Conservation (phyloP, 2,797 vertebrate species). For the Chaunax sp. region DNA sequence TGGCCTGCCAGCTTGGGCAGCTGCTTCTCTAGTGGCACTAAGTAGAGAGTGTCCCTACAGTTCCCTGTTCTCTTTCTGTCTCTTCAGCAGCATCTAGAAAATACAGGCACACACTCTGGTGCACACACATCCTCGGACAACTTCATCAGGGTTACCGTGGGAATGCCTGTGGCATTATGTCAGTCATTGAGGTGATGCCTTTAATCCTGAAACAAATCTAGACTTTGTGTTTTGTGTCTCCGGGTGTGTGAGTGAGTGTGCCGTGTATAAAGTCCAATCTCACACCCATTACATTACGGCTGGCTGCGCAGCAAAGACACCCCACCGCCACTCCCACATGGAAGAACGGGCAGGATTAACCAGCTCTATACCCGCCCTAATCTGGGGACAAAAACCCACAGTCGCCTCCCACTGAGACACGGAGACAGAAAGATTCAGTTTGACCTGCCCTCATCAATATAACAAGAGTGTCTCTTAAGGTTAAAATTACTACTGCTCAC, state of each 20-base stretch:
- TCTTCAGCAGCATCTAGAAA: conserved; percentile 42
- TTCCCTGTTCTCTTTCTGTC: conserved; percentile 29
- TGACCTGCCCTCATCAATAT: conserved; percentile 65
- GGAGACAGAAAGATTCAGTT: conserved; percentile 75
- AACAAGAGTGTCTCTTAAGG: conserved; percentile 75
- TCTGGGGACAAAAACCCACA: conserved; percentile 83
- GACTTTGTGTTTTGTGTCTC: conserved; percentile 68
- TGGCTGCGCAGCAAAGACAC: conserved; percentile 82
- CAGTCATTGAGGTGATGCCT: conserved; percentile 76
- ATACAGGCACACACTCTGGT: conserved; percentile 10
- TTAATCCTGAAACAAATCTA: conserved; percentile 82
- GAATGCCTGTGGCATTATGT: conserved; percentile 82
- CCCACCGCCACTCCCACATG: conserved; percentile 81
- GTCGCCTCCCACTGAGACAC: conserved; percentile 73
- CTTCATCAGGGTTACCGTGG: conserved; percentile 79
- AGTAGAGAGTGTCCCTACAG: conserved; percentile 34
- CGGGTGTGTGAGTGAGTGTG: conserved; percentile 62
- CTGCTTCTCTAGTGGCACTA: conserved; percentile 68
- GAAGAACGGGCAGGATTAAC: conserved; percentile 84
- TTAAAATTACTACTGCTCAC: conserved; percentile 73
- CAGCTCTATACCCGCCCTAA: conserved; percentile 79
- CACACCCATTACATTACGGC: conserved; percentile 81
- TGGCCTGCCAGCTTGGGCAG: conserved; percentile 73
- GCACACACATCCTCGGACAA: conserved; percentile 7
- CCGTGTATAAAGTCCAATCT: conserved; percentile 67